A percentile compares a stretch with the other conserved stretches of the same genome.
Conservation (phyloP, 2,888 invertebrate species). For the Nematopogon swammerdamellus region DNA sequence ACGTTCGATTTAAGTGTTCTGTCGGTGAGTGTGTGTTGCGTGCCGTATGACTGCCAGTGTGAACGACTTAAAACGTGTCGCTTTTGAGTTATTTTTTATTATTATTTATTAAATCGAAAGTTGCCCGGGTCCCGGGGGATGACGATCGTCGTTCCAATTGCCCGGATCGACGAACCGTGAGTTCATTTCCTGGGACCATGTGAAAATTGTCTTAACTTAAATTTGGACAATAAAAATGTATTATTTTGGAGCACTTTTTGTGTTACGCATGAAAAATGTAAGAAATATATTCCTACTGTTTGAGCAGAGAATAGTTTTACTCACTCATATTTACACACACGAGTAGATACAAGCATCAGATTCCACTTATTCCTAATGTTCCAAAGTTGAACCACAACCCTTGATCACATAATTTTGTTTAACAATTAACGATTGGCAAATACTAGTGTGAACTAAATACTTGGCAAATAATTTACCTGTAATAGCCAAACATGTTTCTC, state of each 20-base stretch:
- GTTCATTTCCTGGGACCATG: not conserved
- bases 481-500: too few relatives aligned
- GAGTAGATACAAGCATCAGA: too few relatives aligned
- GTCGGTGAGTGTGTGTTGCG: constrained; percentile 37
- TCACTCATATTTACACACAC: too few relatives aligned
- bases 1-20: constrained; percentile 48
- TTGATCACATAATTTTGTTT: too few relatives aligned
- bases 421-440: too few relatives aligned
- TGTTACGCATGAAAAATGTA: not conserved
- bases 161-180: not conserved
- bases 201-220: not conserved
- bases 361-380: too few relatives aligned
- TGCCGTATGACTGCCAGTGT: constrained; percentile 32
- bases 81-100: not conserved
- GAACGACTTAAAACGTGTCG: not conserved
- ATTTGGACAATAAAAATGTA: not conserved
- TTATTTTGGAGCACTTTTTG: not conserved
- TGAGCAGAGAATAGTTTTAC: not conserved
- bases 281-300: not conserved
- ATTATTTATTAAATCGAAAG: not conserved
- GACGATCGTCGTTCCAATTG: not conserved
- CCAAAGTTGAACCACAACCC: too few relatives aligned
- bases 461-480: too few relatives aligned
- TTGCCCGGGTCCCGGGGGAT: not conserved
- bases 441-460: too few relatives aligned